These are phyloP conservation scores for Norana najaformis DNA, from an alignment of 2,888 invertebrate species.

Conservation along the genomic window DNA sequence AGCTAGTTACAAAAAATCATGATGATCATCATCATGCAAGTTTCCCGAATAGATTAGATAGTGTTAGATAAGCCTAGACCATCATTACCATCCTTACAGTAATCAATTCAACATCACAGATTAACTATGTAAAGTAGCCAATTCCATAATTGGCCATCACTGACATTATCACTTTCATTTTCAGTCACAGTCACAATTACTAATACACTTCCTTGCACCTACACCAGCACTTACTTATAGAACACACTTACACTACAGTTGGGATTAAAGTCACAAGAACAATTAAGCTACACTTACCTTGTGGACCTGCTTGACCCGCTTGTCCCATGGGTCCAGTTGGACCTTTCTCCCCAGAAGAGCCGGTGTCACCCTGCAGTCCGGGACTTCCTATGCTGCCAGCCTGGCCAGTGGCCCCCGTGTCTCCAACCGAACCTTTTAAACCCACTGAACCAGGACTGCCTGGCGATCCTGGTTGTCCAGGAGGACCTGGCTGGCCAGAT, in stretches of 20 bases:
- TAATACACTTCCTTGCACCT: too few species aligned
- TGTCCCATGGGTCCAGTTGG: conserved; percentile 31
- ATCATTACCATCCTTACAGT: neutral
- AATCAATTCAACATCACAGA: too few species aligned
- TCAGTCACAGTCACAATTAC: neutral
- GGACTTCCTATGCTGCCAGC: neutral
- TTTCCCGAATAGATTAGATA: neutral
- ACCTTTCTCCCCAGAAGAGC: conserved; percentile 22
- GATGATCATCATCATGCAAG: neutral
- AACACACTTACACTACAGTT: neutral
- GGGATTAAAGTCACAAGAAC: neutral
- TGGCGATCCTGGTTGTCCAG: conserved; percentile 28
- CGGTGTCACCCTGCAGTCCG: conserved; percentile 21
- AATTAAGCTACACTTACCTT: conserved; percentile 20
- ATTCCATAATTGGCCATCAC: neutral
- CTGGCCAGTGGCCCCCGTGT: conserved; percentile 27
- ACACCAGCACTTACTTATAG: neutral
- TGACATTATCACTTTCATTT: neutral
- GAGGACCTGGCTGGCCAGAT: conserved; percentile 35
- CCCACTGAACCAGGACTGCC: conserved; percentile 26
- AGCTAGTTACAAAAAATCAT: neutral
- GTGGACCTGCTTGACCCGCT: conserved; percentile 29
- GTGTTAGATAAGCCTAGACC: neutral
- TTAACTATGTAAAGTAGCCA: too few species aligned
- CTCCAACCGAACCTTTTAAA: conserved; percentile 63